phyloP scores from a whole-genome alignment of 2,797 vertebrate genomes.

The Pseudopleuronectes americanus region DNA sequence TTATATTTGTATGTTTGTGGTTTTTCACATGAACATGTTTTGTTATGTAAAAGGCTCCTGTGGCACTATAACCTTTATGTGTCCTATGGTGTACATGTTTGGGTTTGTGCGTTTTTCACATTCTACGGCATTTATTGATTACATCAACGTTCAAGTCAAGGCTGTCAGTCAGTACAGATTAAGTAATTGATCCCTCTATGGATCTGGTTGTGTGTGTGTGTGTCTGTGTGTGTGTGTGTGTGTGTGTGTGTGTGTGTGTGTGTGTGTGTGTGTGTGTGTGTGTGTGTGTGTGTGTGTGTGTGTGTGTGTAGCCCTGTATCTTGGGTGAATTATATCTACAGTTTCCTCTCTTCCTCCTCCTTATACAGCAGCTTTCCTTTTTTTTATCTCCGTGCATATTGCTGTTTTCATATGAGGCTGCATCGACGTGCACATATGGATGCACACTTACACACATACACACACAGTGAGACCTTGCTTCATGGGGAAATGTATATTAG shows the following conservation, averaged over 20 bases:
- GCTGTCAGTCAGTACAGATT: constrained; percentile 57
- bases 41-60: not conserved
- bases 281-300: not conserved
- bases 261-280: not conserved
- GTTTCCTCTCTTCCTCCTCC: not conserved
- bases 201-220: constrained; percentile 20
- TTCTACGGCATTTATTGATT: constrained; percentile 57
- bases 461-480: constrained; percentile 21
- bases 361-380: not conserved
- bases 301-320: not conserved
- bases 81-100: constrained; percentile 16
- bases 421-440: not conserved
- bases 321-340: not conserved
- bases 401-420: constrained; percentile 1
- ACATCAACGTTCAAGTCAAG: constrained; percentile 56
- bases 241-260: not conserved
- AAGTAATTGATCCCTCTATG: constrained; percentile 60
- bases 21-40: not conserved
- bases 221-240: not conserved
- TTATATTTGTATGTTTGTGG: too few relatives aligned
- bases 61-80: constrained; percentile 29
- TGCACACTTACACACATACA: constrained; percentile 6
- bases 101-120: not conserved
- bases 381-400: constrained; percentile 4
- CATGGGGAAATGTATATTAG: constrained; percentile 57